Base-by-base conservation (phyloP, 2,888 invertebrate species). In the Galeruca laticollis region DNA sequence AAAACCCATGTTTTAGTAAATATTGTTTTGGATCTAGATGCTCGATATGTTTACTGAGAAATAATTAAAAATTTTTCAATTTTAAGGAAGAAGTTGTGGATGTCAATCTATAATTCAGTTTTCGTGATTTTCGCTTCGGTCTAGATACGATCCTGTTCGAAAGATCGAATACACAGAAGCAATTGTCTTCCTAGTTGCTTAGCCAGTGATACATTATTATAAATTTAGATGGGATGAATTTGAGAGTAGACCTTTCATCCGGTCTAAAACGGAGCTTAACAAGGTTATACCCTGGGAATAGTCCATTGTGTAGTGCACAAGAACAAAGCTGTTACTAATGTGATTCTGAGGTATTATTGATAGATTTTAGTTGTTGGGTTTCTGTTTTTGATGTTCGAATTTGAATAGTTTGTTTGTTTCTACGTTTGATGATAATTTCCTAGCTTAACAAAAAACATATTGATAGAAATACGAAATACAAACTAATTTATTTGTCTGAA, bases 201-300 rank as follows among this genome's bases (percentile, higher is more conserved):
- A 65, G 52, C 69, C 66, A 69, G 57, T 68, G 61, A 70, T 69
- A 70, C 63, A 71, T 69, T 65, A 72, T 75, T 73, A 75, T 68
- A 73, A 73, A 75, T 71, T 73, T 66, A 69, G 70, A 68, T 64
- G 59, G 76, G 66, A 21, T 51, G 10, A 51, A 20, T 51, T 47
- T 51, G 18, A 8, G 3, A 51, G 49, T 20, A 20, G 20, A 51
- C 20, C 18, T 51, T 51, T 51, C 49, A 21, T 18, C 49, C 8
- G 20, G 8, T 51, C 68, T 51, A 15, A 56, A 66, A 63, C 56
- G 35, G 43, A 40, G 71, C 71, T 73, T 73, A 71, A 61, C 61
- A 56, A 54, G 68, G 60, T 68, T 70, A 61, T 63, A 60, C 68
- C 63, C 51, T 61, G 60, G 63, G 70, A 63, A 67, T 67, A 67